Percentiles rank a stretch among this genome's conserved stretches.
phyloP scores from a whole-genome alignment of 2,113 vertebrate genomes.

The Hippopotamus amphibius region DNA sequence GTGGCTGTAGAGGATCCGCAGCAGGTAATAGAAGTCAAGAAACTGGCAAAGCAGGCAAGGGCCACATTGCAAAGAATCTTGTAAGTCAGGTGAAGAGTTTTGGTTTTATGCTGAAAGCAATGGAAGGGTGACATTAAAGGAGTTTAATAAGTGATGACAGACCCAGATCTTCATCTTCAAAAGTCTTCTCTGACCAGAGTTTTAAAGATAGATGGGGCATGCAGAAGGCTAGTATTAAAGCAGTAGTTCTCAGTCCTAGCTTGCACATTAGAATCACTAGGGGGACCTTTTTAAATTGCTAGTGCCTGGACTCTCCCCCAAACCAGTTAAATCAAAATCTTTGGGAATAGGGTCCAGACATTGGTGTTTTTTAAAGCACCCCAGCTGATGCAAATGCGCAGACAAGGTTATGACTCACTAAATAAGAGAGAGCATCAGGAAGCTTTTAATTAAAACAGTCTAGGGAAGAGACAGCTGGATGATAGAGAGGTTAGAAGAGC shows the following conservation, averaged over 20 bases:
- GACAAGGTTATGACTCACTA: conserved; percentile 20
- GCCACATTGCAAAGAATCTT: neutral
- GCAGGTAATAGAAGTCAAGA: neutral
- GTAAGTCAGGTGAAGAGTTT: neutral
- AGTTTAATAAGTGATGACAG: conserved; percentile 14
- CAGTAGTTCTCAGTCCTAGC: neutral
- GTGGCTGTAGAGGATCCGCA: neutral
- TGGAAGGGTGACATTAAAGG: neutral
- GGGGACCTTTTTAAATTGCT: neutral
- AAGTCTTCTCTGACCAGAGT: conserved; percentile 6
- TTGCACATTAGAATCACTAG: neutral
- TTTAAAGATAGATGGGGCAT: neutral
- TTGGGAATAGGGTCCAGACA: neutral
- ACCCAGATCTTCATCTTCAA: neutral
- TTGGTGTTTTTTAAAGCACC: conserved; percentile 31
- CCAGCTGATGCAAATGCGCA: conserved; percentile 2
- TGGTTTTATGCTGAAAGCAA: neutral
- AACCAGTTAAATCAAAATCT: conserved; percentile 57
- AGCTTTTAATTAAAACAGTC: conserved; percentile 50
- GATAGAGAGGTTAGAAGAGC: conserved; percentile 7
- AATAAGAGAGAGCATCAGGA: conserved; percentile 17
- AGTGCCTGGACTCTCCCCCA: neutral
- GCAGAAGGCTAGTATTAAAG: neutral
- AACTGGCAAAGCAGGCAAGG: neutral
- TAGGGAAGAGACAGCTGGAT: conserved; percentile 17